Evolutionary conservation across 2,888 invertebrate species (phyloP).

Genomic region (Adineta ricciae): DNA sequence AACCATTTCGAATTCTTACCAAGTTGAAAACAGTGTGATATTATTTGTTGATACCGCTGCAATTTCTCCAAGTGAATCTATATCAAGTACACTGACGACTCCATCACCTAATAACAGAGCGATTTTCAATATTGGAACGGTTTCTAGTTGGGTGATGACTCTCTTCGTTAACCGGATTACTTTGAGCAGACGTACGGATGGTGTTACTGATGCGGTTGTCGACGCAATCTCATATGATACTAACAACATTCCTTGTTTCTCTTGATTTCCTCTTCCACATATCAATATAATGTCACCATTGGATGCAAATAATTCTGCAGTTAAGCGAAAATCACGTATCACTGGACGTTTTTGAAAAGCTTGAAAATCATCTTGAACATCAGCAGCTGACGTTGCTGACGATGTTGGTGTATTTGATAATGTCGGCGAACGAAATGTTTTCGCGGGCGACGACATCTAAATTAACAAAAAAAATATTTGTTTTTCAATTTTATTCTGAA

Average conservation of each 20-base stretch:
- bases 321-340: neutral
- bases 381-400: neutral
- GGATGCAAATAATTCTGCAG: slow-evolving; percentile 14
- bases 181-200: neutral
- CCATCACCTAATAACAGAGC: slow-evolving; percentile 11
- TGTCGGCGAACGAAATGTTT: neutral
- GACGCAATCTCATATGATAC: neutral
- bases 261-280: slow-evolving; percentile 2
- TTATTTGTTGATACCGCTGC: neutral
- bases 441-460: neutral
- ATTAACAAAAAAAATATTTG: neutral
- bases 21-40: neutral
- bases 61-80: neutral
- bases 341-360: slow-evolving; percentile 3
- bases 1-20: too few species aligned
- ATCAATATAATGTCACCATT: neutral
- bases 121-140: slow-evolving; percentile 8
- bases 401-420: neutral
- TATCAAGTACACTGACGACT: neutral
- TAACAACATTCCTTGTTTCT: slow-evolving; percentile 11
- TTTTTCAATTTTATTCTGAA: neutral
- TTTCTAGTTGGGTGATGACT: neutral
- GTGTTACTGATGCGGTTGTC: neutral
- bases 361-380: slow-evolving; percentile 17
- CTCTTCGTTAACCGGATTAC: neutral